Evolutionary conservation across 2,113 vertebrate genomes (phyloP), one percentile per base, ranked within the genome.

Genomic region (Martes martes): DNA sequence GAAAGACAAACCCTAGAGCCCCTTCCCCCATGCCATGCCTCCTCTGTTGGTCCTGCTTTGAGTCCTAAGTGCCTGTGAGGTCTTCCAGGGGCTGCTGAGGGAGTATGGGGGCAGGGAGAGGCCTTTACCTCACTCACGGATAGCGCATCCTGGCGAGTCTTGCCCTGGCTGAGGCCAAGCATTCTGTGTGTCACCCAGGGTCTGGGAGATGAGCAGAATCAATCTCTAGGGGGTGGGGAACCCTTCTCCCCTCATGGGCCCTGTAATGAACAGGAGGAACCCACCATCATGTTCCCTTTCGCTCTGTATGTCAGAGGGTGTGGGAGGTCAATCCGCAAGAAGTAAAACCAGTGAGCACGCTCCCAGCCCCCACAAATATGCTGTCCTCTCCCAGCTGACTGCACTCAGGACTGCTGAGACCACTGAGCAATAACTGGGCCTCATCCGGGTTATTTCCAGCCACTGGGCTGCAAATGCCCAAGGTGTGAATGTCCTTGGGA

Each of bases 21-120:
- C 78, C 31, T 19, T 61, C 19, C 55, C 67, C 67, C 21, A n/a
- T 24, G 24, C 86, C 88, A 86, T 26, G 63, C 39, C 36, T 91
- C 85, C 55, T 87, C 83, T 73, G 80, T 82, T 67, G 88, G 85
- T 89, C 91, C 80, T 92, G 69, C 76, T 57, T 83, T 13, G 14
- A 86, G 95, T 86, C 96, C 88, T 91, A 98, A 98, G 98, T 98
- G 98, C 97, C 98, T 98, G 95, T 95, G 92, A 95, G 85, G 76
- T 95, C 90, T 97, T 91, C 83, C 73, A 45, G 92, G 92, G 71
- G 47, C 36, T 94, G 55, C 63, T 33, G 39, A 71, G 52, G 76
- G 79, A 57, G 19, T 31, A 21, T 23, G 1, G 26, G 94, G 80
- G 24, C 59, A 71, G 76, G 61, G n/a, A 85, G n/a, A 74, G 73